Conservation (phyloP, 2,113 vertebrate species). For the Alethe castanea region DNA sequence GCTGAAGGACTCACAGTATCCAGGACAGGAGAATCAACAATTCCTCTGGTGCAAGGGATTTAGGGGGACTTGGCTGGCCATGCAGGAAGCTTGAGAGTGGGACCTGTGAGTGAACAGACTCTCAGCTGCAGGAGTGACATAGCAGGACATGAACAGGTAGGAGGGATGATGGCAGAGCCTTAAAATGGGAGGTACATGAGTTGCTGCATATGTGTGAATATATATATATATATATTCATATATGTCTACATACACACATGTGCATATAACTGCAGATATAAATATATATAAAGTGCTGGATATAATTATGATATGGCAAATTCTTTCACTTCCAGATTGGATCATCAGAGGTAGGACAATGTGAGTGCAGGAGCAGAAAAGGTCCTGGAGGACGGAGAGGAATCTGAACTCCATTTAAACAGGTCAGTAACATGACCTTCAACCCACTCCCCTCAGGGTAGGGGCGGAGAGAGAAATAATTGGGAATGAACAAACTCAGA, state of each 20-base stretch:
- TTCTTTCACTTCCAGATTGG: neutral
- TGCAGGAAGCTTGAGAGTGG: neutral
- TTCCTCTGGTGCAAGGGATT: neutral
- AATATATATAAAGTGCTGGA: neutral
- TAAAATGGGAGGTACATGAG: neutral
- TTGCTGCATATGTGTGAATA: neutral
- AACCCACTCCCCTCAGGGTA: neutral
- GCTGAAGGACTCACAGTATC: neutral
- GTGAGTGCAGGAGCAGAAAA: neutral
- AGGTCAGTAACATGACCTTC: constrained; percentile 40
- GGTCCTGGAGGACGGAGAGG: neutral
- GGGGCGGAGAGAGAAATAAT: constrained; percentile 2
- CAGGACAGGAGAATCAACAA: neutral
- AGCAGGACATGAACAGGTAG: neutral
- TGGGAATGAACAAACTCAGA: neutral
- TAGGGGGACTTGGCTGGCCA: neutral
- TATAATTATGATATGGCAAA: neutral
- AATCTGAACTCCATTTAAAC: neutral
- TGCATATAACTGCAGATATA: too few species aligned
- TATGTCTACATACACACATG: neutral
- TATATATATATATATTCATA: too few species aligned
- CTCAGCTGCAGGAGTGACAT: neutral
- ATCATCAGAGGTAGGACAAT: neutral
- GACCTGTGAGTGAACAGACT: neutral
- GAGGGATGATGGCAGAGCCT: neutral